Conservation (phyloP, 2,113 vertebrate genomes). For the Pseudopipra pipra region DNA sequence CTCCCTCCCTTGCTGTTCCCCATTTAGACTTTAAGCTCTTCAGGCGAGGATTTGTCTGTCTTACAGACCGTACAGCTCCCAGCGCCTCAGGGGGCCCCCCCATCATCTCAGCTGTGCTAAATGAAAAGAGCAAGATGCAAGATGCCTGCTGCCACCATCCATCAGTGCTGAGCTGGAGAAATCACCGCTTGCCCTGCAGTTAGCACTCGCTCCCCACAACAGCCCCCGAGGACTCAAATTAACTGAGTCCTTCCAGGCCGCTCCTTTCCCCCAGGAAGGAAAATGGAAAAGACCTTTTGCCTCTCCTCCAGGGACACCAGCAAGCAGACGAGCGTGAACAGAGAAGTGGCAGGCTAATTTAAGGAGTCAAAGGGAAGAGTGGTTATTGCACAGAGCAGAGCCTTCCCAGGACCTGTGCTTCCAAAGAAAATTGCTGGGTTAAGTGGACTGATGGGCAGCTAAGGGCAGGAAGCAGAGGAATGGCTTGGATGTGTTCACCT, state of each 20-base stretch:
- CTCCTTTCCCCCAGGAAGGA: not conserved
- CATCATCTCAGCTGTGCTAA: conserved; percentile 26
- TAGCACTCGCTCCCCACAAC: not conserved
- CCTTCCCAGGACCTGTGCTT: not conserved
- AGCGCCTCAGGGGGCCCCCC: not conserved
- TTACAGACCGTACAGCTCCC: not conserved
- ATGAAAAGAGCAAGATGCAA: conserved; percentile 15
- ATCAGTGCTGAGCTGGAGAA: not conserved
- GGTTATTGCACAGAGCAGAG: not conserved
- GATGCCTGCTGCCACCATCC: conserved; percentile 18
- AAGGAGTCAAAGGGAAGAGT: not conserved
- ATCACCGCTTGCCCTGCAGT: not conserved
- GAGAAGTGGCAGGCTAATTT: not conserved
- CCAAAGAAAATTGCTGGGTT: not conserved
- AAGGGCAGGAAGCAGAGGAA: not conserved
- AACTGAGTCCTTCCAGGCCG: not conserved
- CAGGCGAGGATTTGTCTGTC: conserved; percentile 39
- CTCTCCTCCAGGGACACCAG: not conserved
- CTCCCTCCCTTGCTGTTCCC: not conserved
- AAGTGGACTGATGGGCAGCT: not conserved
- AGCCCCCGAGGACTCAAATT: not conserved
- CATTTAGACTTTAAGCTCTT: conserved; percentile 55
- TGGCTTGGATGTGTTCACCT: not conserved
- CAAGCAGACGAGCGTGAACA: not conserved
- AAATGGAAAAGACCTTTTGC: not conserved